phyloP scores from a whole-genome alignment of 2,113 vertebrate species.

The Rhynchopsitta pachyrhyncha region DNA sequence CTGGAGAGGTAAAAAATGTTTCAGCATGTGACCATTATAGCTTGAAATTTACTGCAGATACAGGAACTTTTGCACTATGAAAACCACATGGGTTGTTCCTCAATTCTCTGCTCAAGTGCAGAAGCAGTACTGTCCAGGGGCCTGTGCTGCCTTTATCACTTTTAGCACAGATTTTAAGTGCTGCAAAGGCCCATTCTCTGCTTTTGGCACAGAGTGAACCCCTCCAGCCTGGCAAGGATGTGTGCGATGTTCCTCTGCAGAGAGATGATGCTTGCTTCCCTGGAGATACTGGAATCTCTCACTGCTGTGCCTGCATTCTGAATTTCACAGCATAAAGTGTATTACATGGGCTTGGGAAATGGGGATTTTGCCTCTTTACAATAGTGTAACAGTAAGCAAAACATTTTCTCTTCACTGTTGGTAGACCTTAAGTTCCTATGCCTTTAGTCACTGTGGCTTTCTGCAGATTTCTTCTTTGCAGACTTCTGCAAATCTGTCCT shows the following conservation, averaged over 20 bases:
- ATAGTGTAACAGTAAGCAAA: background rate
- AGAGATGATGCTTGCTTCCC: background rate
- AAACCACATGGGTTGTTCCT: background rate
- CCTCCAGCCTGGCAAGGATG: background rate
- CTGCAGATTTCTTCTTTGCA: background rate
- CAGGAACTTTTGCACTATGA: background rate
- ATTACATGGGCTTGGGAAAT: background rate
- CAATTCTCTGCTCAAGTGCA: background rate
- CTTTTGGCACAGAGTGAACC: background rate
- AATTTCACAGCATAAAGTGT: background rate
- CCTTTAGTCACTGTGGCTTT: background rate
- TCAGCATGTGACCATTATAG: background rate
- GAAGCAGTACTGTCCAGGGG: background rate
- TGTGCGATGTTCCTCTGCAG: fast-evolving
- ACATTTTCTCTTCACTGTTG: background rate
- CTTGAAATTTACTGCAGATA: background rate
- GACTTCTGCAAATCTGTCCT: background rate
- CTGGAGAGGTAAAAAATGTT: background rate
- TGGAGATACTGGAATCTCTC: background rate
- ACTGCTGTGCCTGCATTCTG: background rate
- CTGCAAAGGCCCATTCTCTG: background rate
- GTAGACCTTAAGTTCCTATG: background rate
- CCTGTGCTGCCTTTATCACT: fast-evolving
- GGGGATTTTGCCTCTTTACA: background rate
- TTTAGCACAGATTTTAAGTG: background rate